A percentile compares a stretch with the other conserved stretches of the same genome.
These are phyloP conservation scores for Kryptolebias ocellatus DNA, from an alignment of 2,797 vertebrate genomes.

Conservation along the genomic window DNA sequence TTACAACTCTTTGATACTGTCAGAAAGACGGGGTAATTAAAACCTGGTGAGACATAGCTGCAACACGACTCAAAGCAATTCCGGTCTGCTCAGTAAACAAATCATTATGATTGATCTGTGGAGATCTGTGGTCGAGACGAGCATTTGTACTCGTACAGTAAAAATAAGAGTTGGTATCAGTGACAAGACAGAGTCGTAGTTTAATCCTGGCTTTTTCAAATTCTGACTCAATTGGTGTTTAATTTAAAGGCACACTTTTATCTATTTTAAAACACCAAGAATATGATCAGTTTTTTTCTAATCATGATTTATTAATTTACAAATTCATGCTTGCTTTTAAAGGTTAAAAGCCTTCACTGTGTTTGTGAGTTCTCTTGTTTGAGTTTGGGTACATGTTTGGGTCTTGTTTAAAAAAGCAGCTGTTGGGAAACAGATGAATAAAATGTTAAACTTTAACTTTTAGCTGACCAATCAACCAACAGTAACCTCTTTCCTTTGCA, in stretches of 20 bases:
- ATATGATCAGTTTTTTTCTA: not conserved
- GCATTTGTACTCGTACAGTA: constrained; percentile 14
- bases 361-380: no score
- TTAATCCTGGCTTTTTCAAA: constrained; percentile 10
- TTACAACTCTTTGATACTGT: constrained; percentile 51
- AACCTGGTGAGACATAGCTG: constrained; percentile 24
- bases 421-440: no score
- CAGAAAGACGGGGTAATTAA: constrained; percentile 52
- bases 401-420: no score
- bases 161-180: constrained; percentile 5
- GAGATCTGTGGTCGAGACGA: constrained; percentile 8
- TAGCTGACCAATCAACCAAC: no score
- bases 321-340: not conserved
- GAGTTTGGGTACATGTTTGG: no score
- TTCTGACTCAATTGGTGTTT: not conserved
- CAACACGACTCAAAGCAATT: constrained; percentile 30
- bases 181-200: not conserved
- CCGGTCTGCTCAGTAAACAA: constrained; percentile 36
- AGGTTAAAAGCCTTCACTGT: no score
- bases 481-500: no score
- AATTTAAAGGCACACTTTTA: not conserved
- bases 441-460: no score
- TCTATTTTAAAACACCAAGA: no score
- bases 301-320: not conserved
- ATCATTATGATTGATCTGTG: constrained; percentile 48